Evolutionary conservation across 1,140 invertebrate genomes (phyloP), one percentile per base, ranked within the genome.

Genomic region (Diprion similis): DNA sequence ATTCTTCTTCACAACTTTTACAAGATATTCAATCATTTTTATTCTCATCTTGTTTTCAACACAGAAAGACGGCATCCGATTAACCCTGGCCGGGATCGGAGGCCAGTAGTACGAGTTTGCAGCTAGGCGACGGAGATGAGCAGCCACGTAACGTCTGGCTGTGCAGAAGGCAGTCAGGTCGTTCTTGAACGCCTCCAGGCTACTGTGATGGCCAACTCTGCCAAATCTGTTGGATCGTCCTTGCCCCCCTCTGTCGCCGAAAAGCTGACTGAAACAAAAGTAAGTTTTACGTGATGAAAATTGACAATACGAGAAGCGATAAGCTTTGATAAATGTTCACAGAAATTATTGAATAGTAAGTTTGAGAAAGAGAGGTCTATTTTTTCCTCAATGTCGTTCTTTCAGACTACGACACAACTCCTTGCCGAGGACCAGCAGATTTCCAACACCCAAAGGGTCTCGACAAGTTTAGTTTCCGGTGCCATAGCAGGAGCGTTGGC

Each of bases 401-500:
- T 15, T 19, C 19, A 10, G 18, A 6, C 18, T 45, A 15, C 67
- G 13, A 68, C 11, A 37, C 11, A 37, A n/a, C 46, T 45, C 13
- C 19, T 13, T 15, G 15, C n/a, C 19, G 47, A 19, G 13, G 18
- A 68, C 6, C 15, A 73, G 65, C 65, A 73, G 8, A 83, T 88
- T 68, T 84, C 86, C 13, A 91, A 91, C 76, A 78, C 86, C 13
- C 83, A 91, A 73, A 82, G 88, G 73, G 91, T 96, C 66, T 80
- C 92, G 73, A 93, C 93, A 46, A 95, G 93, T 82, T 88, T 96
- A 78, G 79, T 92, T 19, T 91, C 96, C 0, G 97, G 97, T 46
- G 97, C 96, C 3, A 86, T 92, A 24, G 97, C 97, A n/a, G 98
- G 98, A 7, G 97, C 96, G 19, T 77, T 98, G 9, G 98, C 98